phyloP scores from a whole-genome alignment of 1,140 invertebrate species.

The Drosophila funebris region DNA sequence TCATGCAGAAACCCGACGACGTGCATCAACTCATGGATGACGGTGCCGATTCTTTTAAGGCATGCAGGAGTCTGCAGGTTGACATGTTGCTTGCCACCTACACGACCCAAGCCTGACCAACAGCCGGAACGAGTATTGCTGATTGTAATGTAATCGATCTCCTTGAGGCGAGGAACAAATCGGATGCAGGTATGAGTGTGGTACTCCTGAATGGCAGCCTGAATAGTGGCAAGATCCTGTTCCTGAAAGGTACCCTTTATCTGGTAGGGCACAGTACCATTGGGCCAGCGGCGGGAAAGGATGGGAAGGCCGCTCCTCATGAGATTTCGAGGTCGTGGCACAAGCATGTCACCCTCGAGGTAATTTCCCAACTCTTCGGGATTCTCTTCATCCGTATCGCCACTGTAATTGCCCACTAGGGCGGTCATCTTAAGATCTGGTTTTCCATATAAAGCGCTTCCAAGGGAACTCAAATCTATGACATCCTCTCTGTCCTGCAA shows the following conservation, averaged over 20 bases:
- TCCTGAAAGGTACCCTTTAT: constrained; percentile 86
- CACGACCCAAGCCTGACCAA: constrained; percentile 90
- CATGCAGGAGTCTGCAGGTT: constrained; percentile 90
- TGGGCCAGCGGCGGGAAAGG: constrained; percentile 86
- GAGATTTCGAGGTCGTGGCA: constrained; percentile 83
- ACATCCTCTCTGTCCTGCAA: no score
- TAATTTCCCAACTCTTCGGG: constrained; percentile 90
- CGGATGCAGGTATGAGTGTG: constrained; percentile 89
- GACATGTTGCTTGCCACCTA: constrained; percentile 86
- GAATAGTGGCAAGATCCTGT: constrained; percentile 83
- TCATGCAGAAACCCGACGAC: constrained; percentile 94
- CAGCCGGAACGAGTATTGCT: constrained; percentile 88
- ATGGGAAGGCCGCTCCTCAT: constrained; percentile 86
- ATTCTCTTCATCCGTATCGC: constrained; percentile 85
- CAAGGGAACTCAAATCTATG: constrained; percentile 43
- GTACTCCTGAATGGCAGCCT: constrained; percentile 87
- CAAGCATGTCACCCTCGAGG: constrained; percentile 89
- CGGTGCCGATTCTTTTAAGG: constrained; percentile 88
- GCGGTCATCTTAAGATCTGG: constrained; percentile 71
- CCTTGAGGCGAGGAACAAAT: constrained; percentile 86
- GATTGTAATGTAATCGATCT: constrained; percentile 88
- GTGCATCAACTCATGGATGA: constrained; percentile 93
- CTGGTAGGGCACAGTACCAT: constrained; percentile 88
- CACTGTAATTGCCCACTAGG: constrained; percentile 85
- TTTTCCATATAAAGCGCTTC: constrained; percentile 24